Evolutionary conservation across 2,888 invertebrate genomes (phyloP).

Genomic region (Choristoneura rosaceana): DNA sequence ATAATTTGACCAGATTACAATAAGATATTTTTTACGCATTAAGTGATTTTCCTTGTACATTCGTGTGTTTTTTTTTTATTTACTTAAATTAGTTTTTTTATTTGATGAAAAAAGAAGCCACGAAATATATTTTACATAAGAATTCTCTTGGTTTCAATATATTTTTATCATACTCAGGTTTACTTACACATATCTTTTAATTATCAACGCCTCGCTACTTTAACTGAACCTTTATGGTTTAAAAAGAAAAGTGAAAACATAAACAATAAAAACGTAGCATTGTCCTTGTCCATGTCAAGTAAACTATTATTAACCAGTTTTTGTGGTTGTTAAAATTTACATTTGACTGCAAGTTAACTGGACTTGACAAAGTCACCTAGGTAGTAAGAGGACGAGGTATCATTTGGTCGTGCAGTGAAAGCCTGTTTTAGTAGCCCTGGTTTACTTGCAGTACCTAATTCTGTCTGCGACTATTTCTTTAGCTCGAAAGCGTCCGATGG

Average conservation of each 20-base stretch:
- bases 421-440: conserved; percentile 35
- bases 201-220: background rate
- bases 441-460: conserved; percentile 30
- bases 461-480: background rate
- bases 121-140: background rate
- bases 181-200: background rate
- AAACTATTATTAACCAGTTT: conserved; percentile 2
- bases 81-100: background rate
- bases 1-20: too few relatives aligned
- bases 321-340: conserved; percentile 21
- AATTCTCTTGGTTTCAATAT: background rate
- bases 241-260: conserved; percentile 10
- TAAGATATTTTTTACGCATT: too few relatives aligned
- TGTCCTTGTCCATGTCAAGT: conserved; percentile 23
- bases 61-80: background rate
- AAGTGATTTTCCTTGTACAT: too few relatives aligned
- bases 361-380: conserved; percentile 12
- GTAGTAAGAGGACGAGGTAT: conserved; percentile 10
- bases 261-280: conserved; percentile 5
- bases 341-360: conserved; percentile 12
- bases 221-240: background rate
- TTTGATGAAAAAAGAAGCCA: background rate
- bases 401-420: conserved; percentile 26
- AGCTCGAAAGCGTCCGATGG: background rate
- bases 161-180: background rate